These are phyloP conservation scores for Argya squamiceps DNA, from an alignment of 2,797 vertebrate genomes.

Conservation along the genomic window DNA sequence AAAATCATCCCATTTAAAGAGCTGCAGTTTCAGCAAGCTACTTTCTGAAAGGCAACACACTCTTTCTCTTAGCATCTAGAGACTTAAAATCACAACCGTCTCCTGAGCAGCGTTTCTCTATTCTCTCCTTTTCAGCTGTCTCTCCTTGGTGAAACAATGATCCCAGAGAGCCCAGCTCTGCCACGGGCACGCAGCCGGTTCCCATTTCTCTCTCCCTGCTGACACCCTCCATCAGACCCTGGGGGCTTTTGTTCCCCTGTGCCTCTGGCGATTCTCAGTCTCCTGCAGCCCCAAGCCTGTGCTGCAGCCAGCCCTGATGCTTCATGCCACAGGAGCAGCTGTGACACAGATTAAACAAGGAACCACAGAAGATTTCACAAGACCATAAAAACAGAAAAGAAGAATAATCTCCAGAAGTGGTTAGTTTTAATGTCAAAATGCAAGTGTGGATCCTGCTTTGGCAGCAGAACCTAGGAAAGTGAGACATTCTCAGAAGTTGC, in stretches of 20 bases:
- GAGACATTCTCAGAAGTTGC: background rate
- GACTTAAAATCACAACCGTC: background rate
- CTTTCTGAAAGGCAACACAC: background rate
- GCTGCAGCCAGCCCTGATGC: accelerated
- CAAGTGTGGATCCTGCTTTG: background rate
- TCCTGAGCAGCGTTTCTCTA: background rate
- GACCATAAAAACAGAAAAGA: background rate
- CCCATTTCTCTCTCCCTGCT: background rate
- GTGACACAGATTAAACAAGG: background rate
- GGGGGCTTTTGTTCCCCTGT: background rate
- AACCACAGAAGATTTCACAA: background rate
- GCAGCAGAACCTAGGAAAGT: background rate
- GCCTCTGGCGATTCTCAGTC: accelerated
- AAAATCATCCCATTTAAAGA: background rate
- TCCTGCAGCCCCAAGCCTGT: accelerated
- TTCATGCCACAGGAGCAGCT: background rate
- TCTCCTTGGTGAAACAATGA: background rate
- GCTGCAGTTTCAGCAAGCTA: background rate
- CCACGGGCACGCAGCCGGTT: background rate
- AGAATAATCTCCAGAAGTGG: background rate
- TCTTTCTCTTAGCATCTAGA: background rate
- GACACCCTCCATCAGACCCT: background rate
- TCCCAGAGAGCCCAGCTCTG: background rate
- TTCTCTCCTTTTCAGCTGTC: background rate
- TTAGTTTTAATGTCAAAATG: background rate